Evolutionary conservation across 2,888 invertebrate genomes (phyloP), one percentile per base, ranked within the genome.

Genomic region (Muschampia staudingeri): DNA sequence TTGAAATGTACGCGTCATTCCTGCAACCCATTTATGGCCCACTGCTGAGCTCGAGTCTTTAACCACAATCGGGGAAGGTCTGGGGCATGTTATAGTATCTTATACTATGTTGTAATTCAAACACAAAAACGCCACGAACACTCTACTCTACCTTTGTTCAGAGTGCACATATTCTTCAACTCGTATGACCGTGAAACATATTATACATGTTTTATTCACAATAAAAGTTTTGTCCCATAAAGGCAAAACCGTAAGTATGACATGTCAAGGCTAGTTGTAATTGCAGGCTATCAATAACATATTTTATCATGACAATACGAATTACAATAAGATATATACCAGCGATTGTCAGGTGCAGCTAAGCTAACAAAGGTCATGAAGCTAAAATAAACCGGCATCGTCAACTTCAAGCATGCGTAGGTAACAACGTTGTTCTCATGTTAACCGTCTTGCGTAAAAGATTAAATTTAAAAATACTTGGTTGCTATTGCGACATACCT

Each of bases 391-490:
- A 16, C 25, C 42, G 16, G 42, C 61, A 42, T 65, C 16, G 44
- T 44, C 44, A 44, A 76, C 76, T 67, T 65, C n/a, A 67, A 44
- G 44, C 61, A 44, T 44, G 76, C 65, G 25, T 25, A 25, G 25
- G 30, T 67, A 44, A 76, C 44, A 76, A 76, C 44, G 65, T 42
- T 75, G 75, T 61, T 76, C 40, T 65, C 76, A 42, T 25, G 42
- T 42, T 25, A 40, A 14, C 25, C 8, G 65, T 44, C 42, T 76
- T 76, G 76, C 76, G 76, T 42, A 76, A 76, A 76, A 65, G 16
- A 25, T 76, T 65, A 42, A 76, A 76, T 61, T 61, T 61, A 42
- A 67, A 34, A 67, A 34, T 34, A 34, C 30, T 12, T 14, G 67
- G 25, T 44, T 11, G 25, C 5, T 44, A 12, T 61, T 42, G 40